Evolutionary conservation across 2,113 vertebrate species (phyloP), one percentile per base, ranked within the genome.

Genomic region (Coptodon bakossiorum): DNA sequence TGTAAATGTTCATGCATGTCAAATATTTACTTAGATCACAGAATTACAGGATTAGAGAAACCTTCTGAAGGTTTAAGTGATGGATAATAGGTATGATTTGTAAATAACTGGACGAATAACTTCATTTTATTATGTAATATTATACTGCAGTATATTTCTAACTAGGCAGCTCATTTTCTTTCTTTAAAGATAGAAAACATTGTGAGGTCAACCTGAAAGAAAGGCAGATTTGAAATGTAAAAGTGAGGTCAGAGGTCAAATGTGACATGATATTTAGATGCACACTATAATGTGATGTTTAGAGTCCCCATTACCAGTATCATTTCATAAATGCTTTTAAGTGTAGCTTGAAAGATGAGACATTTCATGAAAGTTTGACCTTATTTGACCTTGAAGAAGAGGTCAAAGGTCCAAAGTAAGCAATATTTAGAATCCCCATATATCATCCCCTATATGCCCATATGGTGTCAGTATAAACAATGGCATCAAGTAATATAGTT

Each of bases 391-490:
- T 61, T 61, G 59, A 2, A 61, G 9, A 61, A 6, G 16, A 61
- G 29, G 59, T 61, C 59, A 61, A 34, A 61, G 29, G 16, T 61
- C 59, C 59, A 61, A 61, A 61, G 57, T 61, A 61, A 61, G 57
- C 1, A 0, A 61, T 31, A 61, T 31, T 31, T 31, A 61, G 27
- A 61, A 61, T 0, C 8, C 5, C 5, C 27, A 31, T 31, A 61
- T 61, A 61, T 31, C 27, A 61, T 17, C 57, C 27, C 8, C 57
- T 31, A 61, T 61, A 31, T 59, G 54, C 24, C 54, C 54, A 29
- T 57, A 57, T 16, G 24, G 54, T 57, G 24, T 27, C 54, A 57
- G 6, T 29, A 57, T 57, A 57, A 57, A 57, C 54, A 57, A 7
- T 57, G 13, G 24, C 24, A 57, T 57, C 27, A 31, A 31, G 27